Conservation (phyloP, 2,797 vertebrate genomes). For the Microtus agrestis region DNA sequence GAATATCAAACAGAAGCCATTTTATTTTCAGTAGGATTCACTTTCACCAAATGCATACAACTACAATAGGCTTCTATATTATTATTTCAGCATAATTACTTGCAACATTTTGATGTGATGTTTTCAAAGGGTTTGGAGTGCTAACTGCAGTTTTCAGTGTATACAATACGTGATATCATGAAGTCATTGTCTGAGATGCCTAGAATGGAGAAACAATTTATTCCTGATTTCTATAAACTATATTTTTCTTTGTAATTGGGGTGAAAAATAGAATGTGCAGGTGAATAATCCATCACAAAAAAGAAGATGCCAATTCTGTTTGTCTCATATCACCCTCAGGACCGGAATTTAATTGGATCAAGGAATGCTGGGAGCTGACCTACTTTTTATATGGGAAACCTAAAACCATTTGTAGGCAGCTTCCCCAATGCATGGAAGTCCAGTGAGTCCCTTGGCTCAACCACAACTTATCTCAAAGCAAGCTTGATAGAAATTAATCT, state of each 20-base stretch:
- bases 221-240: constrained; percentile 39
- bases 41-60: not conserved
- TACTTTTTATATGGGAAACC: constrained; percentile 53
- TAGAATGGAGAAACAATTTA: constrained; percentile 2
- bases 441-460: not conserved
- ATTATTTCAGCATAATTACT: not conserved
- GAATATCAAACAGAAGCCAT: not conserved
- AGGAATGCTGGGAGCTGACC: constrained; percentile 47
- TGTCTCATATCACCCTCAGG: constrained; percentile 2
- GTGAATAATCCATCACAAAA: constrained; percentile 49
- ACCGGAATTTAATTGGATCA: constrained; percentile 56
- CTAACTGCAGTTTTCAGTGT: not conserved
- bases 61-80: not conserved
- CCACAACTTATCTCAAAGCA: constrained; percentile 28
- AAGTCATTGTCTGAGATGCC: not conserved
- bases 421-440: not conserved
- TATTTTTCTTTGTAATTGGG: constrained; percentile 29
- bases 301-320: constrained; percentile 8
- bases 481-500: constrained; percentile 14
- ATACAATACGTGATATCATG: not conserved
- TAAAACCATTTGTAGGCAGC: constrained; percentile 47
- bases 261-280: not conserved
- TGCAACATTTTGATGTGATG: not conserved
- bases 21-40: not conserved
- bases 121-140: not conserved